phyloP scores from a whole-genome alignment of 2,888 invertebrate genomes.

The Cantharis rustica region DNA sequence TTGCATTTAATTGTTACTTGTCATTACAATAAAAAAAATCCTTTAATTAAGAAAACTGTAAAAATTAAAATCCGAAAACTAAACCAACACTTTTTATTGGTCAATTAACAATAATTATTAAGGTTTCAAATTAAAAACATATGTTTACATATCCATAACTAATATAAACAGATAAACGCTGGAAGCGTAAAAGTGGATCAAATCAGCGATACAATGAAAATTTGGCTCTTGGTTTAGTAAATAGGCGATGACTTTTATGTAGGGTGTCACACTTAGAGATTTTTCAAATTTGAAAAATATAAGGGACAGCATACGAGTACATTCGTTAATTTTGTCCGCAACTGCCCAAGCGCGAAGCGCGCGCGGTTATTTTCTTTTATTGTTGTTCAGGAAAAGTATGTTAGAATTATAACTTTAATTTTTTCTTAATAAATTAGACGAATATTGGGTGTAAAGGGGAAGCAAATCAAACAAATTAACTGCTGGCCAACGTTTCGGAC shows the following conservation, averaged over 20 bases:
- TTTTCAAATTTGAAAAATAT: no score
- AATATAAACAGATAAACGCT: neutral
- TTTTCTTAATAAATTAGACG: no score
- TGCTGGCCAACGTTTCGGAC: no score
- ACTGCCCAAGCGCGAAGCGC: no score
- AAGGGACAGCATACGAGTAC: no score
- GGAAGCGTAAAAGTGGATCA: neutral
- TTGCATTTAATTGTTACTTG: neutral
- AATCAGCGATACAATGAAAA: neutral
- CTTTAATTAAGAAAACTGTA: neutral
- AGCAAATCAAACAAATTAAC: no score
- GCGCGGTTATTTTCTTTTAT: no score
- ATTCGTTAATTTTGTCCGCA: no score
- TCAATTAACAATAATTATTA: neutral
- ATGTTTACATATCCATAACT: neutral
- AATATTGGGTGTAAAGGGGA: no score
- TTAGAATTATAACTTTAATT: no score
- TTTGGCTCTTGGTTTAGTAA: neutral
- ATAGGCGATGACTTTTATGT: neutral
- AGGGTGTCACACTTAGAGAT: neutral
- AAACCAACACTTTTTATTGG: neutral
- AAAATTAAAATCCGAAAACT: neutral
- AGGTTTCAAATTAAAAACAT: neutral
- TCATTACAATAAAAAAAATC: neutral
- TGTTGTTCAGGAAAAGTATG: no score